Conservation (phyloP, 2,797 vertebrate genomes). For the Bufotes viridis region DNA sequence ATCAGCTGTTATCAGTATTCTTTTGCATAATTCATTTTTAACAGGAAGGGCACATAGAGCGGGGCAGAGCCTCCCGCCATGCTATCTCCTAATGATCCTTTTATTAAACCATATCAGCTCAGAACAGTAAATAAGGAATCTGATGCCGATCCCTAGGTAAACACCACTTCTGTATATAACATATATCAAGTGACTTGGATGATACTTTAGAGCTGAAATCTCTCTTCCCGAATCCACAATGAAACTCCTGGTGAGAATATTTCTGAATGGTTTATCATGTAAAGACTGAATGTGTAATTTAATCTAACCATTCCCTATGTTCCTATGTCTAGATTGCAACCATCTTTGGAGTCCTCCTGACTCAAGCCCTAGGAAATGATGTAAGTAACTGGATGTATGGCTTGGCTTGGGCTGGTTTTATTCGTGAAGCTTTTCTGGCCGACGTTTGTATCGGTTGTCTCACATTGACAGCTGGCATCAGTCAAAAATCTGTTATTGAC, state of each 20-base stretch:
- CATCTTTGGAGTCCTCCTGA: constrained; percentile 51
- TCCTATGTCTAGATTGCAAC: constrained; percentile 63
- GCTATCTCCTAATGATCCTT: constrained; percentile 22
- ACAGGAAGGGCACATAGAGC: constrained; percentile 6
- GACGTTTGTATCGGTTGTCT: too few species aligned
- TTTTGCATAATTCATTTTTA: constrained; percentile 30
- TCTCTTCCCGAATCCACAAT: constrained; percentile 24
- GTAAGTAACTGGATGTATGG: constrained; percentile 62
- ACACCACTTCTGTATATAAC: constrained; percentile 41
- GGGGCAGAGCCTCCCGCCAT: constrained; percentile 2
- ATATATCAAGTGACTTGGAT: constrained; percentile 21
- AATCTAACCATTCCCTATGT: background rate
- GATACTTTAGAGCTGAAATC: background rate
- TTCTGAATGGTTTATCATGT: background rate
- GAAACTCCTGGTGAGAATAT: constrained; percentile 55
- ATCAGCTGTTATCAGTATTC: background rate
- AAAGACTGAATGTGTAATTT: background rate
- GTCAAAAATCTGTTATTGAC: too few species aligned
- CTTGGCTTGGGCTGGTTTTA: background rate
- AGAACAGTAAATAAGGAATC: constrained; percentile 11
- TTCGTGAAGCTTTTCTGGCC: too few species aligned
- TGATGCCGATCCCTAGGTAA: constrained; percentile 45
- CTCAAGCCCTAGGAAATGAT: constrained; percentile 55
- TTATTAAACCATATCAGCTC: constrained; percentile 21
- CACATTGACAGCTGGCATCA: too few species aligned